Conservation (phyloP, 2,113 vertebrate genomes). For the Gymnogyps californianus region DNA sequence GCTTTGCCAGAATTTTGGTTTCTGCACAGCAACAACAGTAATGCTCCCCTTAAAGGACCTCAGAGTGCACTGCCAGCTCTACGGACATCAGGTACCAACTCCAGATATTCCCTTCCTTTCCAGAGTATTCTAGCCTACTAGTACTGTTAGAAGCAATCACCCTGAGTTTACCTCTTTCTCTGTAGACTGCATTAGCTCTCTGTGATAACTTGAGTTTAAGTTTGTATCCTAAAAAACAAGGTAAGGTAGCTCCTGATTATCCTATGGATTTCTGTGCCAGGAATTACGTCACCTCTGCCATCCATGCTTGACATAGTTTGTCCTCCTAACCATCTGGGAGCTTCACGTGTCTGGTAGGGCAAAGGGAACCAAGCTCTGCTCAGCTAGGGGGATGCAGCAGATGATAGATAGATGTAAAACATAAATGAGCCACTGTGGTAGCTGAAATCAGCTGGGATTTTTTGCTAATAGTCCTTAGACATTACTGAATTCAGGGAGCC, state of each 20-base stretch:
- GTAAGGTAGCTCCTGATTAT: neutral
- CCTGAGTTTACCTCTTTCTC: neutral
- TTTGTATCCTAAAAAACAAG: neutral
- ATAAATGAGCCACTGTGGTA: neutral
- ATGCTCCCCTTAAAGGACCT: neutral
- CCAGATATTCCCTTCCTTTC: neutral
- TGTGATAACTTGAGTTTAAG: neutral
- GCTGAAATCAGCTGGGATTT: neutral
- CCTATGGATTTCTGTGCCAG: neutral
- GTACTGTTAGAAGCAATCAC: neutral
- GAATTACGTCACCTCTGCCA: neutral
- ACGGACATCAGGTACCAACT: constrained; percentile 63
- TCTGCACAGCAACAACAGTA: constrained; percentile 56
- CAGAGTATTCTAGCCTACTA: neutral
- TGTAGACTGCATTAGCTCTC: neutral
- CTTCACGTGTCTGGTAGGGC: neutral
- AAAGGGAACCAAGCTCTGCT: neutral
- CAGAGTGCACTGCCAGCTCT: constrained; percentile 54
- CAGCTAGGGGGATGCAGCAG: neutral
- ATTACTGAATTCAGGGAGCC: neutral
- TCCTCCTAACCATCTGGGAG: neutral
- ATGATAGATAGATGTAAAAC: neutral
- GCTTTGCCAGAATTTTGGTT: constrained; percentile 70
- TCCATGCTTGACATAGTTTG: neutral
- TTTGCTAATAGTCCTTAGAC: neutral